These are phyloP conservation scores for Caenorhabditis wallacei DNA, from an alignment of 2,888 invertebrate genomes.

Conservation along the genomic window DNA sequence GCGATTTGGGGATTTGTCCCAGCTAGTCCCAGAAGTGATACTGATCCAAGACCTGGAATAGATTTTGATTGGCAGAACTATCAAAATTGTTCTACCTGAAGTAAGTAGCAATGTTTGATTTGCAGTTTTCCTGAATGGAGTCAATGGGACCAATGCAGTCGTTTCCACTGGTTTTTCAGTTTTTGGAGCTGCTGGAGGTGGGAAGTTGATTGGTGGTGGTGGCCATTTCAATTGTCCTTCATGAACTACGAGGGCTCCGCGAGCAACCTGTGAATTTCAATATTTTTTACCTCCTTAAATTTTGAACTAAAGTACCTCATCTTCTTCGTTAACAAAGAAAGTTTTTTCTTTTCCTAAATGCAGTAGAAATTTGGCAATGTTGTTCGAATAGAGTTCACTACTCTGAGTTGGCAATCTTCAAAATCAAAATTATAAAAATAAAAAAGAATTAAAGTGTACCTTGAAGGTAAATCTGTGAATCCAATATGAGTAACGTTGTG, in stretches of 20 bases:
- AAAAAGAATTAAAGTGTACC: slow-evolving; percentile 39
- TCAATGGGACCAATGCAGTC: slow-evolving; percentile 82
- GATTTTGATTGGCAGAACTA: not conserved
- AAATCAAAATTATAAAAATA: not conserved
- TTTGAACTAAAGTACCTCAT: slow-evolving; percentile 88
- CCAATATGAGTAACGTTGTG: slow-evolving; percentile 92
- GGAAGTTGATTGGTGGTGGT: slow-evolving; percentile 86
- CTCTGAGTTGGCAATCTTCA: slow-evolving; percentile 90
- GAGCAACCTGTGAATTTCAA: slow-evolving; percentile 84
- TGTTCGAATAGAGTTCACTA: slow-evolving; percentile 92
- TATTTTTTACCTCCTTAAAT: not conserved
- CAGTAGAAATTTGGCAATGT: slow-evolving; percentile 91
- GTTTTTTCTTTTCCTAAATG: slow-evolving; percentile 91
- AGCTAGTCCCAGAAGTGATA: slow-evolving; percentile 88
- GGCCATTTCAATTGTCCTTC: slow-evolving; percentile 90
- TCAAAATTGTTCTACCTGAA: slow-evolving; percentile 85
- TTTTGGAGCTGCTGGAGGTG: slow-evolving; percentile 79
- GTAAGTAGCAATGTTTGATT: slow-evolving; percentile 88
- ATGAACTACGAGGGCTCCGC: slow-evolving; percentile 90
- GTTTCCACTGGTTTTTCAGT: slow-evolving; percentile 40
- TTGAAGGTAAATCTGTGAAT: slow-evolving; percentile 90
- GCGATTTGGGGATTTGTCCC: slow-evolving; percentile 92
- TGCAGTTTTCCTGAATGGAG: slow-evolving; percentile 88
- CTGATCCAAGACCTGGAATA: slow-evolving; percentile 86
- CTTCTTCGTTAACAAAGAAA: slow-evolving; percentile 90